Percentiles rank a stretch among this genome's conserved stretches.
These are phyloP conservation scores for Perdix hodgsoniae DNA, from an alignment of 2,797 vertebrate species.

Conservation along the genomic window DNA sequence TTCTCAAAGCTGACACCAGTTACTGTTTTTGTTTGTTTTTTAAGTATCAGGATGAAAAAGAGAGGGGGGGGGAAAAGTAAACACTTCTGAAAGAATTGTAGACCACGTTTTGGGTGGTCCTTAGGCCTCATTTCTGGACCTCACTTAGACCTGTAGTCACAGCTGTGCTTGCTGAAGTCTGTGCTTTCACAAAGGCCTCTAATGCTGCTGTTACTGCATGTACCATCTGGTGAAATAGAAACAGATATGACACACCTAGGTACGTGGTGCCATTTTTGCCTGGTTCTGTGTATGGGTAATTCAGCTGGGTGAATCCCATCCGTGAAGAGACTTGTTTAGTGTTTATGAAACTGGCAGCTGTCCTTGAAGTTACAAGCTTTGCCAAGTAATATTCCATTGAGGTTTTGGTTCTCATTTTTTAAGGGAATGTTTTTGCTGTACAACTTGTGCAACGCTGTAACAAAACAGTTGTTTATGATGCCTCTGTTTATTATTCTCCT, in stretches of 20 bases:
- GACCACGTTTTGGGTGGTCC: background rate
- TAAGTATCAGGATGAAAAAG: background rate
- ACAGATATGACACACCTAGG: background rate
- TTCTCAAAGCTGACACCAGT: background rate
- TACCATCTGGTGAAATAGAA: background rate
- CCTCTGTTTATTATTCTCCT: background rate
- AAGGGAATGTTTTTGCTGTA: background rate
- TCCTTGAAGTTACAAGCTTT: background rate
- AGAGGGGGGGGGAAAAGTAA: background rate
- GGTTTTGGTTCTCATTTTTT: background rate
- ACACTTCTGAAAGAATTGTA: background rate
- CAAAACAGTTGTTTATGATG: background rate
- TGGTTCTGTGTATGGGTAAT: background rate
- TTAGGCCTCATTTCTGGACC: background rate
- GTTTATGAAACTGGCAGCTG: background rate
- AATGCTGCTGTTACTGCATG: accelerated
- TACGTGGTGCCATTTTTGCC: background rate
- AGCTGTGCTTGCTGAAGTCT: background rate
- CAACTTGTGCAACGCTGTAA: background rate
- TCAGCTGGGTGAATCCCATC: background rate
- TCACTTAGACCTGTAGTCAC: accelerated
- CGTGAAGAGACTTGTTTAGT: background rate
- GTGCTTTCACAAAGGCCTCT: background rate
- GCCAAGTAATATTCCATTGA: background rate
- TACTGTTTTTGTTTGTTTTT: background rate